Evolutionary conservation across 2,888 invertebrate species (phyloP).

Genomic region (Campaea margaritaria): DNA sequence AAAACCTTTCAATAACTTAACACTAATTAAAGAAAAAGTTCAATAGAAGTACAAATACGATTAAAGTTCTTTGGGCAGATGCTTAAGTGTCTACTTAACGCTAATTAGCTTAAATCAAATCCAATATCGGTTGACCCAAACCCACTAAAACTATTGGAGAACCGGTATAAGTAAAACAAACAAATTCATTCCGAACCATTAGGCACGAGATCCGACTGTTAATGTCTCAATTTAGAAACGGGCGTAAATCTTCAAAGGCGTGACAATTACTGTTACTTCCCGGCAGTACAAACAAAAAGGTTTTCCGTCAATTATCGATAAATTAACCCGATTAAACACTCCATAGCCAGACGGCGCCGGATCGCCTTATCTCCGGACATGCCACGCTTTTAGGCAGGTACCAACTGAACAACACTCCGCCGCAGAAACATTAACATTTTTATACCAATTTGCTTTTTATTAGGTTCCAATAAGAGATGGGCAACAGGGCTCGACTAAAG

Average conservation of each 20-base stretch:
- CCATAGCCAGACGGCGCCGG: slow-evolving; percentile 80
- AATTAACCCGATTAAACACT: slow-evolving; percentile 85
- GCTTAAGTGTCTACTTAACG: slow-evolving; percentile 46
- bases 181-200: slow-evolving; percentile 85
- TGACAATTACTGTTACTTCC: slow-evolving; percentile 86
- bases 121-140: slow-evolving; percentile 57
- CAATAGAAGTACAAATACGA: slow-evolving; percentile 27
- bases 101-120: slow-evolving; percentile 64
- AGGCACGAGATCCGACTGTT: slow-evolving; percentile 84
- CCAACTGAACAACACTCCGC: slow-evolving; percentile 66
- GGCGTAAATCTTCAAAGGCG: slow-evolving; percentile 85
- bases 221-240: slow-evolving; percentile 85
- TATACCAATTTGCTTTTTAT: slow-evolving; percentile 81
- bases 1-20: slow-evolving; percentile 22
- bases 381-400: slow-evolving; percentile 84
- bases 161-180: slow-evolving; percentile 79
- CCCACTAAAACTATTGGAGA: slow-evolving; percentile 69
- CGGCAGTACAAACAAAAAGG: slow-evolving; percentile 85
- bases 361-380: slow-evolving; percentile 79
- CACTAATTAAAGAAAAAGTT: slow-evolving; percentile 30
- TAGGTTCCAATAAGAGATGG: slow-evolving; percentile 53
- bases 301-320: slow-evolving; percentile 85
- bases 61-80: slow-evolving; percentile 26
- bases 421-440: slow-evolving; percentile 72
- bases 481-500: slow-evolving; percentile 36